phyloP scores from a whole-genome alignment of 2,888 invertebrate genomes.

The Ypsolopha scabrella region DNA sequence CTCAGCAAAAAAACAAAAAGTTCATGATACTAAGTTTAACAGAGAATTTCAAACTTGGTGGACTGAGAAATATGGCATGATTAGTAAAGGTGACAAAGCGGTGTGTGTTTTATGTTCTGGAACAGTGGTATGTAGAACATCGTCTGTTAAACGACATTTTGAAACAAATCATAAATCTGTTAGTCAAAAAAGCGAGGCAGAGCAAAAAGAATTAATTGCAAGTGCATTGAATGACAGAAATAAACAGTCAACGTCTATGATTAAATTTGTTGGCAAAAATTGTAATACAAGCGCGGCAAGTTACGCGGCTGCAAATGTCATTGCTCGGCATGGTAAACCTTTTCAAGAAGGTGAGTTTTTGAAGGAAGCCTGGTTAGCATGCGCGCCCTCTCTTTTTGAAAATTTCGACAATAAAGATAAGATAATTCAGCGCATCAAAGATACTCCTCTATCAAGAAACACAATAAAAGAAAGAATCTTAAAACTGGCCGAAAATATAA shows the following conservation, averaged over 20 bases:
- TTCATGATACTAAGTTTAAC: slow-evolving; percentile 9
- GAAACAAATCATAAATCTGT: slow-evolving; percentile 12
- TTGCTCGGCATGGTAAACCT: slow-evolving; percentile 9
- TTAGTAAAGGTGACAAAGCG: slow-evolving; percentile 22
- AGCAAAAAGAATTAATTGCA: too few relatives aligned
- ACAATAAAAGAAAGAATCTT: slow-evolving; percentile 12
- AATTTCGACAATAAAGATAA: slow-evolving; percentile 14
- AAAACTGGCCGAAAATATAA: not conserved
- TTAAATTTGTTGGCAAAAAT: too few relatives aligned
- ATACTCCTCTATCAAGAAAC: slow-evolving; percentile 14
- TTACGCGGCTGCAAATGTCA: slow-evolving; percentile 14
- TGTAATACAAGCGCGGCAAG: slow-evolving; percentile 13
- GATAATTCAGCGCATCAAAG: slow-evolving; percentile 15
- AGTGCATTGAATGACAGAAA: too few relatives aligned
- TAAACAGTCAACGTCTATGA: too few relatives aligned
- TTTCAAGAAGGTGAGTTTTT: slow-evolving; percentile 14
- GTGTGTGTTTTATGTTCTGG: slow-evolving; percentile 22
- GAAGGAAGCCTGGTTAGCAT: slow-evolving; percentile 14
- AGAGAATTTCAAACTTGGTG: slow-evolving; percentile 23
- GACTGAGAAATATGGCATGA: slow-evolving; percentile 21
- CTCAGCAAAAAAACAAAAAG: too few relatives aligned
- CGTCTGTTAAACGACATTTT: slow-evolving; percentile 13
- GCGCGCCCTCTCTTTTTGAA: slow-evolving; percentile 14
- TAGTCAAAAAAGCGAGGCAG: too few relatives aligned
- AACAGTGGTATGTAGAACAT: slow-evolving; percentile 15